Evolutionary conservation across 2,888 invertebrate genomes (phyloP), one percentile per base, ranked within the genome.

Genomic region (Lasioglossum leucozonium): DNA sequence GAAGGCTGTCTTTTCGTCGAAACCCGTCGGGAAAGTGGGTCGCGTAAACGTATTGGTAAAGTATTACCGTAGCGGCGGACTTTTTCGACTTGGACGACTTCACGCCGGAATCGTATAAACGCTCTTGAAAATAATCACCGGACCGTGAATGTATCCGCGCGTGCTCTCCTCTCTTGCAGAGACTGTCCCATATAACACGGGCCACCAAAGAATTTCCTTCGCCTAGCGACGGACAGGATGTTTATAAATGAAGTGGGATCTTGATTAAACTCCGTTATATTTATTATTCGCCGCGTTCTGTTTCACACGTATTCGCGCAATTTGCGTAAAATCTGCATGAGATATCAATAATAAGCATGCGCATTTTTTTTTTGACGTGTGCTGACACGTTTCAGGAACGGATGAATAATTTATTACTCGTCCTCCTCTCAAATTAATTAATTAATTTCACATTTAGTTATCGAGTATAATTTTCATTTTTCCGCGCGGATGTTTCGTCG

Each of bases 1-100:
- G 71, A 82, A 82, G 77, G 74, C 67, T 65, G 77, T 26, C 40
- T 34, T 16, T 69, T 81, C 77, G 58, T 77, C 11, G 69, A 44
- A 26, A 37, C 67, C 44, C 47, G 58, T 30, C 72, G 16, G 67
- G 72, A 71, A 69, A 37, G 42, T 34, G 30, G 62, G 69, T 74
- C 69, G n/a, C 72, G 4, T 22, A 37, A 67, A 37, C 37, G 67
- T 67, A 67, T 67, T 11, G 37, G 67, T 37, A 34, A 37, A 67
- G 40, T 18, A 37, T 37, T 67, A 67, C 67, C 37, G 67, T 22
- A 8, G 51, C 22, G 10, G 22, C 65, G 37, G 37, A 40, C 67
- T 40, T 67, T 22, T 2, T 11, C 37, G 37, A 8, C 22, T 37
- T 67, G 37, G 22, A 18, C 67, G 22, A 18, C 4, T n/a, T 18